Base-by-base conservation (phyloP, 2,113 vertebrate species). In the Lophotis ruficrista region DNA sequence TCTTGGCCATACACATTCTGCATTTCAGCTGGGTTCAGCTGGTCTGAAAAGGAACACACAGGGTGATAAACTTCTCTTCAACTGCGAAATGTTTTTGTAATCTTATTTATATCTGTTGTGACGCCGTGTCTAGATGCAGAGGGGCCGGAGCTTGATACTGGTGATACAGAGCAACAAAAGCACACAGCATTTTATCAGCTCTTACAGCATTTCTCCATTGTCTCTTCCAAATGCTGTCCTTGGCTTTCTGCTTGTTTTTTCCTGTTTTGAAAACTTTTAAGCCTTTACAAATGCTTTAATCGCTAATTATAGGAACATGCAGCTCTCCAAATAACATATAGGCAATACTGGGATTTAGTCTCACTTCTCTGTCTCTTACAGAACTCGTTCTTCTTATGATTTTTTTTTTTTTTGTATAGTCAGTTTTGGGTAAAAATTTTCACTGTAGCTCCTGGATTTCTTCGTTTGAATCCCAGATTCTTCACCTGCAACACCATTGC, bases 211-310 rank as follows among this genome's bases (percentile, higher is more conserved):
- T 89, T 83, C 95, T 92, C 76, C 71, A 41, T 89, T 92, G 57
- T 92, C 77, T 93, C 15, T 37, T 87, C 68, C 58, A 69, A 85
- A 71, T 3, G 4, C 41, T 72, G 75, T 75, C 82, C 92, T 96
- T 96, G 93, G 58, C 90, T 94, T 89, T 94, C 54, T 53, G 54
- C 73, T 95, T 96, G 61, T 83, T 96, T 91, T 90, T 86, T 88
- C 88, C 75, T 94, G 91, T 95, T 97, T 90, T 87, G 61, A 90
- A 94, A 88, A 64, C 56, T 61, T 92, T 31, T 68, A 87, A 87
- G 54, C 70, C 38, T 50, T 69, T 35, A 58, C 38, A 66, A 87
- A 72, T 69, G 2, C 51, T 86, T 89, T 45, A 61, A 22, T 73
- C 3, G 0, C 82, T 93, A 66, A 83, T 83, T 85, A 68, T 20